Evolutionary conservation across 2,888 invertebrate species (phyloP).

Genomic region (Gari tellinella): DNA sequence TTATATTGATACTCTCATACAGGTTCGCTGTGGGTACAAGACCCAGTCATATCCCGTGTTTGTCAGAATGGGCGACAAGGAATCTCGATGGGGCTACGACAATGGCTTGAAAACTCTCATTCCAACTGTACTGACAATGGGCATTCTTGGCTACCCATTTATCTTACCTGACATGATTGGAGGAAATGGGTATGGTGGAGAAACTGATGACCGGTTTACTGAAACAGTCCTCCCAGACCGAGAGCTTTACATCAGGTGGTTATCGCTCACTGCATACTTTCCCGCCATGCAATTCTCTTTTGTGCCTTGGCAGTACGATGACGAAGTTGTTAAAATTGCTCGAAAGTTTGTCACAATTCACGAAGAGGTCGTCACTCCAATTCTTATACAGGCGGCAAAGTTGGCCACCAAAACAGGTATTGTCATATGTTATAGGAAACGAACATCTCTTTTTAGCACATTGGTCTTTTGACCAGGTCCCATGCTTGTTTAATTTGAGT

Average conservation of each 20-base stretch:
- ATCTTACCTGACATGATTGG: conserved; percentile 97
- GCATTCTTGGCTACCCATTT: conserved; percentile 94
- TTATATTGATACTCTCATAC: neutral
- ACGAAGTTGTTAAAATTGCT: conserved; percentile 84
- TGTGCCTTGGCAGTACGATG: conserved; percentile 94
- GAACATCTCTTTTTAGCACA: too few species aligned
- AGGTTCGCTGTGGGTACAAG: conserved; percentile 87
- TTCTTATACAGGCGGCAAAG: conserved; percentile 63
- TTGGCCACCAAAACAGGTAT: conserved; percentile 3
- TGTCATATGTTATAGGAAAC: too few species aligned
- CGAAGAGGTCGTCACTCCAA: conserved; percentile 62
- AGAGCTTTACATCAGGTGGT: conserved; percentile 90
- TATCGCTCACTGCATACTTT: conserved; percentile 93
- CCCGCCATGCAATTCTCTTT: conserved; percentile 96
- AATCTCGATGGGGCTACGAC: conserved; percentile 93
- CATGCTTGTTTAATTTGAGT: too few species aligned
- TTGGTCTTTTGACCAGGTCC: too few species aligned
- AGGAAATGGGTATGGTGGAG: conserved; percentile 81
- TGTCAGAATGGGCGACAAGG: conserved; percentile 91
- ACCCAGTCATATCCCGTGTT: conserved; percentile 88
- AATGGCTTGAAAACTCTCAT: conserved; percentile 92
- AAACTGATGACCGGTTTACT: conserved; percentile 53
- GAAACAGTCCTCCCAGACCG: conserved; percentile 67
- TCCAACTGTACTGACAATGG: conserved; percentile 88
- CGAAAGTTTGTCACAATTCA: conserved; percentile 63